phyloP scores from a whole-genome alignment of 2,113 vertebrate genomes.

The Telmatochromis brichardi region DNA sequence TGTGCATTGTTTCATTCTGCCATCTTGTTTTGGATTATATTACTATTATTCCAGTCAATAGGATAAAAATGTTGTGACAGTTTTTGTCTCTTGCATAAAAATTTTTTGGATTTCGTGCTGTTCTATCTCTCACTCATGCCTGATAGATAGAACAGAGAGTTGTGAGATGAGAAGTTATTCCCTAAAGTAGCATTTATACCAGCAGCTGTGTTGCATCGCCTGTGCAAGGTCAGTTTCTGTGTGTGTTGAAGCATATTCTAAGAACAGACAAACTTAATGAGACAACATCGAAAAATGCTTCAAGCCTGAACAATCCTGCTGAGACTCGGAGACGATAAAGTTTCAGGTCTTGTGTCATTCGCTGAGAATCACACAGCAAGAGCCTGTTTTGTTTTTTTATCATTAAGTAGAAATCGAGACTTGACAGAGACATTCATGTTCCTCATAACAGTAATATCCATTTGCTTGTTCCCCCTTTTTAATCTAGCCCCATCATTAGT shows the following conservation, averaged over 20 bases:
- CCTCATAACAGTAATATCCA: neutral
- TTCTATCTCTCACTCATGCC: neutral
- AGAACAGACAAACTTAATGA: neutral
- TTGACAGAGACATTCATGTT: neutral
- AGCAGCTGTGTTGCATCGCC: neutral
- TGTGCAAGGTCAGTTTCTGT: neutral
- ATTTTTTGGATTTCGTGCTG: rapidly evolving
- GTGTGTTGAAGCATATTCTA: neutral
- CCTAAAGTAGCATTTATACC: neutral
- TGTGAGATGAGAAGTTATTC: neutral
- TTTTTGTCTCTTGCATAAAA: neutral
- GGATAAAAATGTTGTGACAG: neutral
- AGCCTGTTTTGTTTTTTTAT: neutral
- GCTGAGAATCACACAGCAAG: neutral
- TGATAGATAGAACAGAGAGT: neutral
- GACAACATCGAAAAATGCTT: neutral
- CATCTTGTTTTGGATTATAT: neutral
- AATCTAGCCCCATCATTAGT: neutral
- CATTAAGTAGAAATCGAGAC: neutral
- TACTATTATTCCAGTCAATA: neutral
- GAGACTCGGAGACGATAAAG: neutral
- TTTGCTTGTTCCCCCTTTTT: neutral
- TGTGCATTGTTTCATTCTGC: neutral
- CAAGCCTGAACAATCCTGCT: neutral
- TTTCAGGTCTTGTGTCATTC: neutral